Conservation (phyloP, 2,113 vertebrate species). For the Leuciscus idus region DNA sequence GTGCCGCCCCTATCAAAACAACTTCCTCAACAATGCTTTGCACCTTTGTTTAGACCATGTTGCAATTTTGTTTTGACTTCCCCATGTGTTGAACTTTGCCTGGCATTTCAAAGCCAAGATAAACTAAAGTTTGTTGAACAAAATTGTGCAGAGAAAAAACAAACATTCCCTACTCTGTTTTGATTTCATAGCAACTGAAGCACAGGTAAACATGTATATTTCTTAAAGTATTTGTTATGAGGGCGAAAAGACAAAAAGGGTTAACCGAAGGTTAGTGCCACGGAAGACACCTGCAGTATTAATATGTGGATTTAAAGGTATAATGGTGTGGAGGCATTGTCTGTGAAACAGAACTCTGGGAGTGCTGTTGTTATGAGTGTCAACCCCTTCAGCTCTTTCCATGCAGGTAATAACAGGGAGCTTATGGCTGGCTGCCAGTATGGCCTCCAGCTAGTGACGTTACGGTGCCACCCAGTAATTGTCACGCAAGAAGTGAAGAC, state of each 20-base stretch:
- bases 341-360: conserved; percentile 68
- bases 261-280: conserved; percentile 32
- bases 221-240: neutral
- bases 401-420: conserved; percentile 75
- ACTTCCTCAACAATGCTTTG: conserved; percentile 60
- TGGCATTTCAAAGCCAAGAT: conserved; percentile 7
- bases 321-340: conserved; percentile 49
- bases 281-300: conserved; percentile 60
- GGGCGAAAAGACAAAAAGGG: neutral
- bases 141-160: neutral
- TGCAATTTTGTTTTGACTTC: conserved; percentile 56
- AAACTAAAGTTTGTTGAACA: neutral
- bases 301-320: conserved; percentile 56
- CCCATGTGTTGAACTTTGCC: conserved; percentile 45
- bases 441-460: conserved; percentile 64
- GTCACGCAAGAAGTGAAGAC: conserved; percentile 64
- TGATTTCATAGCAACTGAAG: conserved; percentile 27
- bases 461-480: conserved; percentile 73
- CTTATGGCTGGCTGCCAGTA: conserved; percentile 70
- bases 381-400: conserved; percentile 55
- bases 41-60: conserved; percentile 4
- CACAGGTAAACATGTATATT: neutral
- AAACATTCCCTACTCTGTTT: neutral
- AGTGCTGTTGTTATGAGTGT: conserved; percentile 69
- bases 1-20: conserved; percentile 69